These are phyloP conservation scores for Gari tellinella DNA, from an alignment of 2,888 invertebrate genomes.

Conservation along the genomic window DNA sequence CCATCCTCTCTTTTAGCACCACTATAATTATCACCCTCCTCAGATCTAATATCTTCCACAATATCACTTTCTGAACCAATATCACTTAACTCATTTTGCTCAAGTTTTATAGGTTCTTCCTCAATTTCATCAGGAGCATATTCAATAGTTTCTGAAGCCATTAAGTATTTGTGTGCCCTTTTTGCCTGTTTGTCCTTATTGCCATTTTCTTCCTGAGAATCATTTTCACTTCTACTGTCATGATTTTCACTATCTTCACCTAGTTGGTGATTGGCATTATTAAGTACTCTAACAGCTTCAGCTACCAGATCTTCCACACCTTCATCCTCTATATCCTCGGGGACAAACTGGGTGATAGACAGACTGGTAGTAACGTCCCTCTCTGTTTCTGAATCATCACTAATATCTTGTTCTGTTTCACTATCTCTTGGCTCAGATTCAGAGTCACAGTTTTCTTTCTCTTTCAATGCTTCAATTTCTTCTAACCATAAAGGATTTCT, in stretches of 20 bases:
- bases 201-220: neutral
- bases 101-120: conserved; percentile 11
- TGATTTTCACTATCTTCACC: conserved; percentile 12
- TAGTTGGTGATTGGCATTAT: conserved; percentile 20
- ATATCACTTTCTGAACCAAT: conserved; percentile 2
- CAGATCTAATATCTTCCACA: neutral
- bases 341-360: conserved; percentile 54
- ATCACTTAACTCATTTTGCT: conserved; percentile 2
- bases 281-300: conserved; percentile 63
- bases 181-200: conserved; percentile 11
- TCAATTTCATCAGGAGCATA: conserved; percentile 17
- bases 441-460: neutral
- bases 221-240: too few relatives aligned
- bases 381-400: too few relatives aligned
- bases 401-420: too few relatives aligned
- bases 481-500: conserved; percentile 43
- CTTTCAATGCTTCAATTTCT: neutral
- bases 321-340: conserved; percentile 61
- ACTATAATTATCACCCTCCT: conserved; percentile 3
- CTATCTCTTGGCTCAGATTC: neutral
- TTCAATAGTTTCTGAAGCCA: conserved; percentile 45
- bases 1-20: conserved; percentile 10
- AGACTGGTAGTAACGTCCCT: conserved; percentile 24
- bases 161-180: conserved; percentile 39
- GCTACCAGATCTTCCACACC: conserved; percentile 66